Evolutionary conservation across 2,797 vertebrate species (phyloP).

Genomic region (Lemur catta): DNA sequence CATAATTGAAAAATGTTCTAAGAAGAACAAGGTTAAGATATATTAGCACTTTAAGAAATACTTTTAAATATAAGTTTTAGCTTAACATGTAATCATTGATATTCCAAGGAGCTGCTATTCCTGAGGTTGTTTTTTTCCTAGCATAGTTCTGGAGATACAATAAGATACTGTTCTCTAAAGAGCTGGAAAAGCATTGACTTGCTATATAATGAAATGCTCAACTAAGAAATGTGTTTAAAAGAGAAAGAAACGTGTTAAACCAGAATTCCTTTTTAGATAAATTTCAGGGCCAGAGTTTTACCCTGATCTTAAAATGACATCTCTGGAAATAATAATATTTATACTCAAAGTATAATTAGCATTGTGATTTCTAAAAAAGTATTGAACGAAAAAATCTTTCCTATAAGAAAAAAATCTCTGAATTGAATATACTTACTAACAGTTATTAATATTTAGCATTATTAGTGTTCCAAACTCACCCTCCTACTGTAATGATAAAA

Average conservation of each 20-base stretch:
- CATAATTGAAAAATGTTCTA: not conserved
- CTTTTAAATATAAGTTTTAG: not conserved
- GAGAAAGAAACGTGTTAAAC: not conserved
- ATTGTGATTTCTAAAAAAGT: not conserved
- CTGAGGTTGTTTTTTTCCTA: not conserved
- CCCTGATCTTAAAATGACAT: not conserved
- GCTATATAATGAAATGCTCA: not conserved
- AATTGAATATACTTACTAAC: not conserved
- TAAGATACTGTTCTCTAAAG: not conserved
- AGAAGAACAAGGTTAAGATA: not conserved
- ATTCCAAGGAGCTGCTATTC: not conserved
- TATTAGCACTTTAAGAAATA: not conserved
- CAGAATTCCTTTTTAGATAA: not conserved
- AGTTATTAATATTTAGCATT: not conserved
- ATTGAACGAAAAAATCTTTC: not conserved
- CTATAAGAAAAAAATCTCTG: not conserved
- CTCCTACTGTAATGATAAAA: not conserved
- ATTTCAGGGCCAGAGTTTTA: not conserved
- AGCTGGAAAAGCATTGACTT: not conserved
- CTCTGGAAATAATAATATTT: constrained; percentile 12
- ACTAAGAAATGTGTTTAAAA: not conserved
- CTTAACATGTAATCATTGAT: not conserved
- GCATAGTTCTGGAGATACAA: not conserved
- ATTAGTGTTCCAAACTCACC: not conserved
- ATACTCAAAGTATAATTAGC: not conserved